A percentile compares a stretch with the other conserved stretches of the same genome.
Conservation (phyloP, 1,140 invertebrate genomes). For the Lepidurus couesii region DNA sequence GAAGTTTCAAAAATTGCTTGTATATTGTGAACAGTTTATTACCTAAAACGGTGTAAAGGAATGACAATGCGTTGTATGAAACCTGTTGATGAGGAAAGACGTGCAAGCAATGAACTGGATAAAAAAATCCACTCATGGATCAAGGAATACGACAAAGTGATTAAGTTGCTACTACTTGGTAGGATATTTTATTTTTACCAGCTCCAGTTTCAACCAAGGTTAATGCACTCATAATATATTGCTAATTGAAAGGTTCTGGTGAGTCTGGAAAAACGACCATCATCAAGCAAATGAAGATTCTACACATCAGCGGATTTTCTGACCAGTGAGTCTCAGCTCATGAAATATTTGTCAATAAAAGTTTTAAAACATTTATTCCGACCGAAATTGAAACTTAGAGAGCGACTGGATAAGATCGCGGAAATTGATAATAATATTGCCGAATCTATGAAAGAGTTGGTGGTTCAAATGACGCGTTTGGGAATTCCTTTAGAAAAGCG, state of each 20-base stretch:
- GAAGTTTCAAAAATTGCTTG: background rate
- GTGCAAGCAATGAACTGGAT: constrained; percentile 42
- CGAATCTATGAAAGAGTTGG: constrained; percentile 59
- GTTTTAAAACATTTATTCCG: background rate
- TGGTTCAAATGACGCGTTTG: constrained; percentile 52
- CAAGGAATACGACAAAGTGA: constrained; percentile 46
- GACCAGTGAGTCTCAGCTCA: constrained; percentile 45
- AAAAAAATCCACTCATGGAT: constrained; percentile 45
- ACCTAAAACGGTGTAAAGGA: background rate
- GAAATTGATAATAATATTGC: constrained; percentile 61
- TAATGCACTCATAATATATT: background rate
- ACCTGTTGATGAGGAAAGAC: constrained; percentile 36
- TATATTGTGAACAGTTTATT: too few species aligned
- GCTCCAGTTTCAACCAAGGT: background rate
- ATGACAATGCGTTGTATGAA: constrained; percentile 36
- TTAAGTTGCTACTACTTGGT: constrained; percentile 61
- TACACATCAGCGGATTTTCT: constrained; percentile 64
- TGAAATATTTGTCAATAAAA: constrained; percentile 6
- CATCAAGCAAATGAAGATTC: constrained; percentile 75
- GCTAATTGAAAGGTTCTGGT: constrained; percentile 43
- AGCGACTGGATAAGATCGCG: constrained; percentile 55
- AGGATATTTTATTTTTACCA: background rate
- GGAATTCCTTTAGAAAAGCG: constrained; percentile 49
- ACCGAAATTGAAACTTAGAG: constrained; percentile 45
- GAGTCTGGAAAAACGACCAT: constrained; percentile 66